Conservation (phyloP, 2,888 invertebrate species). For the Hirudinaria manillensis region DNA sequence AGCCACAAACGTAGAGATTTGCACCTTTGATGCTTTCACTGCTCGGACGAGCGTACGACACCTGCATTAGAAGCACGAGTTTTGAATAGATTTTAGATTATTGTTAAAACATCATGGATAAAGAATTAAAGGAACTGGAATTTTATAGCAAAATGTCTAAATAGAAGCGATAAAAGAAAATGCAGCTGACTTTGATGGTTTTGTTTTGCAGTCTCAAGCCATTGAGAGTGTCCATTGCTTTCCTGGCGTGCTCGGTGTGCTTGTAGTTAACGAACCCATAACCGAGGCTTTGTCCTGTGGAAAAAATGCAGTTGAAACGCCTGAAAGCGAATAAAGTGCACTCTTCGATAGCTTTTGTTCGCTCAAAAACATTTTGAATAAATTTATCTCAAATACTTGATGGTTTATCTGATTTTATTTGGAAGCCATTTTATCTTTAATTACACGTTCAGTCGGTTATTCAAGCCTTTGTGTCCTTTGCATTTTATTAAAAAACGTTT, state of each 20-base stretch:
- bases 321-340: too few relatives aligned
- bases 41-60: constrained; percentile 55
- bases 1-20: constrained; percentile 56
- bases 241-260: constrained; percentile 91
- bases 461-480: too few relatives aligned
- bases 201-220: constrained; percentile 96
- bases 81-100: constrained; percentile 12
- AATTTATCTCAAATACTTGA: background rate
- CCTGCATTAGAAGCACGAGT: constrained; percentile 43
- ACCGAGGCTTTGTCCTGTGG: constrained; percentile 89
- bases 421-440: background rate
- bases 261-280: constrained; percentile 99
- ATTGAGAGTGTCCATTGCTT: constrained; percentile 95
- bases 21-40: constrained; percentile 56
- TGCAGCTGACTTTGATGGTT: constrained; percentile 76
- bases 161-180: background rate
- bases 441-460: too few relatives aligned
- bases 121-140: background rate
- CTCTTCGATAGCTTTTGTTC: background rate
- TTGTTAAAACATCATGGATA: background rate
- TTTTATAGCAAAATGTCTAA: background rate
- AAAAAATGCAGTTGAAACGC: background rate
- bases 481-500: too few relatives aligned
- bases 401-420: background rate
- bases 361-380: background rate